Evolutionary conservation across 2,113 vertebrate genomes (phyloP).

Genomic region (Siniperca knerii): DNA sequence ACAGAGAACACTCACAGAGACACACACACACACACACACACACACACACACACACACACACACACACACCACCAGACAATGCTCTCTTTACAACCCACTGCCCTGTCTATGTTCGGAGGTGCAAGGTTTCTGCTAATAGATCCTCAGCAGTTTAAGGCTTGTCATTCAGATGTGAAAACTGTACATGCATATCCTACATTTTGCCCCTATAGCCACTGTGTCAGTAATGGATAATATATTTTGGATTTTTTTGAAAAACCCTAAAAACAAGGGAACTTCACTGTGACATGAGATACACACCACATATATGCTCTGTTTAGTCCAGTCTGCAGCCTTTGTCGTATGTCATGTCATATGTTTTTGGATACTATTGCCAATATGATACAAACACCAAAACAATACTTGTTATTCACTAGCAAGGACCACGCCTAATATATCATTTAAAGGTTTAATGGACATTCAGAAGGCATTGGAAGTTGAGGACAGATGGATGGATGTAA

Average conservation of each 20-base stretch:
- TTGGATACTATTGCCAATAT: background rate
- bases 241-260: background rate
- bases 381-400: background rate
- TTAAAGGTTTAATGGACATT: no score
- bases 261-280: background rate
- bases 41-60: slow-evolving; percentile 1
- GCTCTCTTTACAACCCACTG: slow-evolving; percentile 20
- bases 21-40: no score
- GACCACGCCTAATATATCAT: no score
- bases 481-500: no score
- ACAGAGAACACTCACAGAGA: no score
- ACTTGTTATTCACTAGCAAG: no score
- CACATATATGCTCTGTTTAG: background rate
- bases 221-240: background rate
- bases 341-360: background rate
- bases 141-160: background rate
- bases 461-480: no score
- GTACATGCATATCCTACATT: background rate
- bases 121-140: background rate
- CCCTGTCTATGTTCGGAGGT: slow-evolving; percentile 21
- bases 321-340: background rate
- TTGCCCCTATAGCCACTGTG: background rate
- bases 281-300: background rate
- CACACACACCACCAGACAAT: background rate
- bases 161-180: background rate